Percentiles rank a stretch among this genome's conserved stretches.
These are phyloP conservation scores for Cyphomyrus plagiostoma DNA, from an alignment of 2,113 vertebrate genomes.

Conservation along the genomic window DNA sequence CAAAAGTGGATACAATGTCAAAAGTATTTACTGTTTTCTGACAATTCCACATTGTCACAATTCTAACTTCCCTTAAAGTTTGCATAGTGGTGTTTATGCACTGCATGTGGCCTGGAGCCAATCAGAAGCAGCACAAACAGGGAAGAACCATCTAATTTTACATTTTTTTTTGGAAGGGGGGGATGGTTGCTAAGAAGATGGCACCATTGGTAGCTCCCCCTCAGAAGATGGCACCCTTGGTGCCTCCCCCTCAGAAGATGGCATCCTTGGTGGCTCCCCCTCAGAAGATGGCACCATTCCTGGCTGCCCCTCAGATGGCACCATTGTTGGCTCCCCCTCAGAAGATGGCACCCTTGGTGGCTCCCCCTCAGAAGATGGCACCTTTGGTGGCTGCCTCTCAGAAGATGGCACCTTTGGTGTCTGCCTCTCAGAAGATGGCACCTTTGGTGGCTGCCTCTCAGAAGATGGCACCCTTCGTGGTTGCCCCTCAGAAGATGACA, in stretches of 20 bases:
- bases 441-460: not conserved
- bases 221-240: not conserved
- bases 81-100: not conserved
- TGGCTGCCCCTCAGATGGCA: not conserved
- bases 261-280: not conserved
- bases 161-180: not conserved
- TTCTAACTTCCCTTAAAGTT: not conserved
- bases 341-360: not conserved
- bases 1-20: not conserved
- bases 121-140: not conserved
- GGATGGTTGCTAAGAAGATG: not conserved
- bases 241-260: not conserved
- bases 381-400: not conserved
- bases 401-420: not conserved
- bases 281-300: not conserved
- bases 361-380: not conserved
- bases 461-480: not conserved
- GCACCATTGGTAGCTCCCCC: not conserved
- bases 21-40: not conserved
- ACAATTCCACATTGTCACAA: not conserved
- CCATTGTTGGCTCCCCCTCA: not conserved
- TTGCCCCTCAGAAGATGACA: not conserved
- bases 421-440: not conserved
- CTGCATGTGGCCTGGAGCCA: not conserved
- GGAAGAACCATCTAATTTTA: not conserved